phyloP scores from a whole-genome alignment of 1,140 invertebrate species.

The Leptinotarsa defecta region DNA sequence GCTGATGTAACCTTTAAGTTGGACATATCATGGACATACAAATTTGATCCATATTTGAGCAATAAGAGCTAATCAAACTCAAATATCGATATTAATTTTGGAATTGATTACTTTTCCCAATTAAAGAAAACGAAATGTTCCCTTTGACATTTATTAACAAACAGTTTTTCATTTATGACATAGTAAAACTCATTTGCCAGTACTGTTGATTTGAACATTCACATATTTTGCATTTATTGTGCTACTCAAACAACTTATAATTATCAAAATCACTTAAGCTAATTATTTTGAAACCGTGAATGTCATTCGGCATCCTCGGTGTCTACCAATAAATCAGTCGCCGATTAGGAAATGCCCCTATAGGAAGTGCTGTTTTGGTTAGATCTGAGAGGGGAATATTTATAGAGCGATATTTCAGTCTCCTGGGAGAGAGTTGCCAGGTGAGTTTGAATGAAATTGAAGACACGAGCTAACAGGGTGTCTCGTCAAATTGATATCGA shows the following conservation, averaged over 20 bases:
- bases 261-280: neutral
- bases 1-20: no score
- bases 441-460: neutral
- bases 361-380: neutral
- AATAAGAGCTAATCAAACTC: no score
- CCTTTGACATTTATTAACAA: no score
- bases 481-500: neutral
- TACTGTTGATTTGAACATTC: neutral
- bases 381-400: neutral
- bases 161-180: neutral
- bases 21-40: no score
- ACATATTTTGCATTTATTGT: neutral
- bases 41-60: no score
- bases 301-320: neutral
- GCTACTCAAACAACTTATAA: neutral
- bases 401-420: neutral
- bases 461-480: neutral
- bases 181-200: neutral
- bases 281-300: neutral
- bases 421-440: neutral
- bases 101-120: no score
- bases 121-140: no score
- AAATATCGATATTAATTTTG: no score
- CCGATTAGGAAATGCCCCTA: neutral
- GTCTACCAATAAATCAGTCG: neutral